These are phyloP conservation scores for Heliconius himera DNA, from an alignment of 1,140 invertebrate species.

Conservation along the genomic window DNA sequence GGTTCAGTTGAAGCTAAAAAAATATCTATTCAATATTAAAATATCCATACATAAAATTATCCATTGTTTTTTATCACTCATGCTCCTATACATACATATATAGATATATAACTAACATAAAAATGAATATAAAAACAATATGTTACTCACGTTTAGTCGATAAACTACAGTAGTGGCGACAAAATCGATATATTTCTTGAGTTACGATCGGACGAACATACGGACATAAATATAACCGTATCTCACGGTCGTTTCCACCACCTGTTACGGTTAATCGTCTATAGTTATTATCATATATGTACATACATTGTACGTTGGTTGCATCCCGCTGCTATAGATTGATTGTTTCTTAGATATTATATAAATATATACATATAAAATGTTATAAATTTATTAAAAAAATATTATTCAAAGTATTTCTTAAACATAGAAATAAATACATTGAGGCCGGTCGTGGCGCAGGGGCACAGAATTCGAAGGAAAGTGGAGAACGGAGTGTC, in stretches of 20 bases:
- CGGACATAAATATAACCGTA: constrained; percentile 72
- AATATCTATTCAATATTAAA: neutral
- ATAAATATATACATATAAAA: no score
- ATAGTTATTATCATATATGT: constrained; percentile 50
- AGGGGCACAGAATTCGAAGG: no score
- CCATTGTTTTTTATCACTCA: neutral
- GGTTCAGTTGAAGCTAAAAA: no score
- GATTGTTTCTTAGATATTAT: neutral
- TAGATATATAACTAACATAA: constrained; percentile 4
- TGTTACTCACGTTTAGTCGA: constrained; percentile 56
- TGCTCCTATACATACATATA: neutral
- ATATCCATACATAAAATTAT: constrained; percentile 9
- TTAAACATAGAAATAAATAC: no score
- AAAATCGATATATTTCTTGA: constrained; percentile 70
- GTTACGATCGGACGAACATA: constrained; percentile 64
- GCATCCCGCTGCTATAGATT: neutral
- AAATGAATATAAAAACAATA: constrained; percentile 47
- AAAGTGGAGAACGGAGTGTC: no score
- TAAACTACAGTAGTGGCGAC: constrained; percentile 58
- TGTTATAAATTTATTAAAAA: neutral
- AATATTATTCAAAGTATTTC: neutral
- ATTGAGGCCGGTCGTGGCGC: no score
- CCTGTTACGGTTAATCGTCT: constrained; percentile 66
- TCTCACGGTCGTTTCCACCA: constrained; percentile 61
- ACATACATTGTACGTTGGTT: neutral